These are phyloP conservation scores for Conops quadrifasciatus DNA, from an alignment of 2,888 invertebrate genomes.

Conservation along the genomic window DNA sequence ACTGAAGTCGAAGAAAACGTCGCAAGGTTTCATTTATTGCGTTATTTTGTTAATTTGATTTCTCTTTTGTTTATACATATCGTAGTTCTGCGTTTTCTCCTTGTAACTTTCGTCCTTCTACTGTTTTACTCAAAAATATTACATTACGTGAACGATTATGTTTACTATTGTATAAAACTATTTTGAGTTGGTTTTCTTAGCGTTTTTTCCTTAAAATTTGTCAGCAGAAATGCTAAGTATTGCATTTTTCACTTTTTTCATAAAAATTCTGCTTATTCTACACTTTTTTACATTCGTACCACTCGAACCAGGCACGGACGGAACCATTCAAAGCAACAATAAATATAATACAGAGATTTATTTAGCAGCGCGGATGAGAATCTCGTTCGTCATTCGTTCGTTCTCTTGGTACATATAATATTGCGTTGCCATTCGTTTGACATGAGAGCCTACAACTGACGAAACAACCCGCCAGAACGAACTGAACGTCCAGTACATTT, in stretches of 20 bases:
- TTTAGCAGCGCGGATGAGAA: constrained; percentile 11
- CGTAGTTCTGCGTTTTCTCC: neutral
- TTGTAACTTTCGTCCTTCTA: neutral
- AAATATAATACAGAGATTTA: constrained; percentile 18
- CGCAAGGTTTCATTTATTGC: no score
- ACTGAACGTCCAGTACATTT: neutral
- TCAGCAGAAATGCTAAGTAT: constrained; percentile 11
- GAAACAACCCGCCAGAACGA: constrained; percentile 5
- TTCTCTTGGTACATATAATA: constrained; percentile 20
- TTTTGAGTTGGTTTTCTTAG: neutral
- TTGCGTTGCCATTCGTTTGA: constrained; percentile 18
- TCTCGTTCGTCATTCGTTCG: constrained; percentile 10
- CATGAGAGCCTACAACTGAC: constrained; percentile 12
- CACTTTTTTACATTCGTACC: constrained; percentile 15
- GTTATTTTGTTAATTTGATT: neutral
- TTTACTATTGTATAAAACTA: no score
- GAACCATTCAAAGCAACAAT: constrained; percentile 36
- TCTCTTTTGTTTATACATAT: neutral
- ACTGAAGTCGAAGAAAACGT: no score
- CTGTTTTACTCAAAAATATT: no score
- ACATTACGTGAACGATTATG: no score
- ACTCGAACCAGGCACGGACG: constrained; percentile 28
- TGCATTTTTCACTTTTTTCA: constrained; percentile 4
- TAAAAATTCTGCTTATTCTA: constrained; percentile 14
- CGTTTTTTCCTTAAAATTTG: neutral